These are phyloP conservation scores for Polymixis lichenea DNA, from an alignment of 2,888 invertebrate species.

Conservation along the genomic window DNA sequence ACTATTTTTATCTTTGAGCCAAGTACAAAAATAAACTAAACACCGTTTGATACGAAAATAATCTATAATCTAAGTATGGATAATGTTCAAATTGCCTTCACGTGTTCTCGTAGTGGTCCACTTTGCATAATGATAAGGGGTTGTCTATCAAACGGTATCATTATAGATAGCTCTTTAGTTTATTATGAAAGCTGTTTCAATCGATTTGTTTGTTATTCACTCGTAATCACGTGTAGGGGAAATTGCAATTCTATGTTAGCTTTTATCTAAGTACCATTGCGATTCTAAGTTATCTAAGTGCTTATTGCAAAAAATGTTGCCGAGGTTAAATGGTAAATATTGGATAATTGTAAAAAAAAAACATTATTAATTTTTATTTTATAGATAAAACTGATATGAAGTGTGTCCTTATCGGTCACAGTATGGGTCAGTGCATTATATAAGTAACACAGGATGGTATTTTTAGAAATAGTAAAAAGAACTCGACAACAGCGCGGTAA, in stretches of 20 bases:
- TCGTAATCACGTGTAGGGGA: constrained; percentile 25
- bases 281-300: not conserved
- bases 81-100: constrained; percentile 48
- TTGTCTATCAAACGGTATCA: constrained; percentile 32
- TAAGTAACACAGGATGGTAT: not conserved
- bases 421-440: not conserved
- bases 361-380: not conserved
- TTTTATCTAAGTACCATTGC: not conserved
- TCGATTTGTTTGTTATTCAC: constrained; percentile 40
- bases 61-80: constrained; percentile 16
- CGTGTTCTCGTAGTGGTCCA: constrained; percentile 30
- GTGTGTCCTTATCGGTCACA: not conserved
- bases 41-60: constrained; percentile 14
- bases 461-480: too few species aligned
- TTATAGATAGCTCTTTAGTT: constrained; percentile 21
- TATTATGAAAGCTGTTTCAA: constrained; percentile 17
- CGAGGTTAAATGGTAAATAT: not conserved
- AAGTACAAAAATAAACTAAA: constrained; percentile 1
- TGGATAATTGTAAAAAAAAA: not conserved
- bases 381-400: not conserved
- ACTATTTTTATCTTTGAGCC: constrained; percentile 1
- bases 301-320: not conserved
- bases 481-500: too few species aligned
- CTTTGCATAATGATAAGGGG: constrained; percentile 52
- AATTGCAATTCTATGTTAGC: constrained; percentile 26